Evolutionary conservation across 2,797 vertebrate genomes (phyloP).

Genomic region (Myripristis jacobus): DNA sequence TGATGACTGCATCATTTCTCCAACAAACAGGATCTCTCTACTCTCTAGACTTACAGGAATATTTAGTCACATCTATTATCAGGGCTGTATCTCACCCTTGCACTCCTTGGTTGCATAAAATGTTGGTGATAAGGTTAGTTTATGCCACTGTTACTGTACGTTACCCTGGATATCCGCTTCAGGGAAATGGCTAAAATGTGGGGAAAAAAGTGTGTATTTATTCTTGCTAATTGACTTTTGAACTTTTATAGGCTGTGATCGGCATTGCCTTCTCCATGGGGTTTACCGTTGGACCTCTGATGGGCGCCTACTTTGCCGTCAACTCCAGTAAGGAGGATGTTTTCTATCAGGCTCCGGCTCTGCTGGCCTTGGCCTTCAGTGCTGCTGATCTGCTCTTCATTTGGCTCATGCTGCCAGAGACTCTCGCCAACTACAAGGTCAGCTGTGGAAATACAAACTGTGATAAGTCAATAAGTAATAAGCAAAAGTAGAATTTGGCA

Average conservation of each 20-base stretch:
- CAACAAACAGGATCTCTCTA: background rate
- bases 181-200: background rate
- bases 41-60: background rate
- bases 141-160: background rate
- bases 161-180: background rate
- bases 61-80: background rate
- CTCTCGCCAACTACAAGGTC: constrained; percentile 89
- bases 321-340: constrained; percentile 76
- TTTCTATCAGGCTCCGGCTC: constrained; percentile 87
- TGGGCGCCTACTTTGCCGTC: constrained; percentile 90
- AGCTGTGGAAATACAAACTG: constrained; percentile 20
- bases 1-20: no score
- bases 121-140: no score
- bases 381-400: constrained; percentile 89
- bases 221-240: no score
- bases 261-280: constrained; percentile 96
- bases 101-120: background rate
- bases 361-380: constrained; percentile 89
- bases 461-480: background rate
- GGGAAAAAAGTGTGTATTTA: background rate
- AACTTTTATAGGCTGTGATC: constrained; percentile 93
- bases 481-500: background rate
- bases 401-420: constrained; percentile 92
- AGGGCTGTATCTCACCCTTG: background rate
- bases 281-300: constrained; percentile 94